Percentiles rank a stretch among this genome's conserved stretches.
Conservation (phyloP, 2,797 vertebrate species). For the Pempheris klunzingeri region DNA sequence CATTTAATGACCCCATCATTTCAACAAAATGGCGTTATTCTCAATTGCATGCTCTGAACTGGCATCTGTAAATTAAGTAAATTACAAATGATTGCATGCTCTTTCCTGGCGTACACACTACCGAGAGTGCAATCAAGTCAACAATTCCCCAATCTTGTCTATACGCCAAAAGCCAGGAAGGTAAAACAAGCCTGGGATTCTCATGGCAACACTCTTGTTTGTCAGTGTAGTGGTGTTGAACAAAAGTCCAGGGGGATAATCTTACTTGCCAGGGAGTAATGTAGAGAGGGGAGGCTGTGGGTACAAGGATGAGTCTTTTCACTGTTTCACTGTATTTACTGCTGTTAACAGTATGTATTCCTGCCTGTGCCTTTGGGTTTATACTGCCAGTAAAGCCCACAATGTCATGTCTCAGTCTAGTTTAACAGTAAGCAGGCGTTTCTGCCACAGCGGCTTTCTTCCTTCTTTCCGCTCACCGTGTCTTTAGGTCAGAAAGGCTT, state of each 20-base stretch:
- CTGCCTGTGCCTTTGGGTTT: conserved; percentile 70
- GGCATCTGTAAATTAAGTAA: conserved; percentile 73
- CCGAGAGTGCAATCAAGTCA: conserved; percentile 69
- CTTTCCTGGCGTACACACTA: conserved; percentile 61
- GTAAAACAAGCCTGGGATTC: conserved; percentile 40
- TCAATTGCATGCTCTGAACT: conserved; percentile 47
- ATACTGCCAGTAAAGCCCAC: conserved; percentile 55
- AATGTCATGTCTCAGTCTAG: conserved; percentile 75
- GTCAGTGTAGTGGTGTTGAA: conserved; percentile 32
- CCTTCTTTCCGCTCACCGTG: not conserved
- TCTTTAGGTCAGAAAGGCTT: conserved; percentile 19
- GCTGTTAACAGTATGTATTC: conserved; percentile 69
- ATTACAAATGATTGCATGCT: conserved; percentile 74
- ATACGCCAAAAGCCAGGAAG: conserved; percentile 30
- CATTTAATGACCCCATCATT: conserved; percentile 68
- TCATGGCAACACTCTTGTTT: conserved; percentile 42
- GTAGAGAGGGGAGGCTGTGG: conserved; percentile 38
- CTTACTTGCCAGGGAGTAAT: conserved; percentile 52
- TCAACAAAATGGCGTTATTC: conserved; percentile 45
- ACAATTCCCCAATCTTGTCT: conserved; percentile 58
- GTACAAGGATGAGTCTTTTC: conserved; percentile 58
- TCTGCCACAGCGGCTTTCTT: conserved; percentile 38
- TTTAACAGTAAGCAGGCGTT: conserved; percentile 49
- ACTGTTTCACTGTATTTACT: conserved; percentile 77
- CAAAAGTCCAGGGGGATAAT: conserved; percentile 53